Base-by-base conservation (phyloP, 2,113 vertebrate genomes). In the Lutjanus erythropterus region DNA sequence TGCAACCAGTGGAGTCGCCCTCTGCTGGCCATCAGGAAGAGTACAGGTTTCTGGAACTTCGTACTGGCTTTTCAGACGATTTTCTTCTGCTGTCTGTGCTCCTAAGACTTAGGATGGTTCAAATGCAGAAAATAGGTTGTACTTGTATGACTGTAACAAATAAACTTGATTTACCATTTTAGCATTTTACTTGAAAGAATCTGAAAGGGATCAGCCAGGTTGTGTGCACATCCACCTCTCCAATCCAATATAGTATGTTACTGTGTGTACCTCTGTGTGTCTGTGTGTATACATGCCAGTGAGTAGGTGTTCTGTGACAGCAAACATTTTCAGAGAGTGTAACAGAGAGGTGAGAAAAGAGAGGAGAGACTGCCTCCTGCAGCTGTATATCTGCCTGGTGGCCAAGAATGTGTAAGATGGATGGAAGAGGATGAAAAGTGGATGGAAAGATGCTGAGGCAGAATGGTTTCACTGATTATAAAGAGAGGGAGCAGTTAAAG, bases 251-350 rank as follows among this genome's bases (percentile, higher is more conserved):
- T 15, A 47, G 25, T n/a, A 46, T 25, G 58, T 50, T 39, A 44
- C 33, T 23, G 55, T 71, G 47, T 59, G 65, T 53, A 46, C 72
- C 55, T 81, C 1, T 75, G 9, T 47, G 29, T 49, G 27, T 16
- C 25, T 56, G 53, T 27, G 37, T 53, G 55, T 25, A 10, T 50
- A 27, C 44, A 55, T 65, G 56, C 56, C 47, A 35, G 49, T 21
- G 60, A 64, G 70, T 71, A 60, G 71, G 78, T 46, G 70, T 65
- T 69, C 56, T 52, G 65, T 75, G 81, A 81, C 65, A 75, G 49
- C 15, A 60, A 64, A 58, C 41, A 71, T 70, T 66, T 76, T 77
- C 18, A 62, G n/a, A 56, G 21, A 52, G 49, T 60, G 59, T 55
- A 53, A 50, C 8, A 60, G 56, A 37, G n/a, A 80, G 52, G 31